phyloP scores from a whole-genome alignment of 2,888 invertebrate genomes.

The Harpalus rufipes region DNA sequence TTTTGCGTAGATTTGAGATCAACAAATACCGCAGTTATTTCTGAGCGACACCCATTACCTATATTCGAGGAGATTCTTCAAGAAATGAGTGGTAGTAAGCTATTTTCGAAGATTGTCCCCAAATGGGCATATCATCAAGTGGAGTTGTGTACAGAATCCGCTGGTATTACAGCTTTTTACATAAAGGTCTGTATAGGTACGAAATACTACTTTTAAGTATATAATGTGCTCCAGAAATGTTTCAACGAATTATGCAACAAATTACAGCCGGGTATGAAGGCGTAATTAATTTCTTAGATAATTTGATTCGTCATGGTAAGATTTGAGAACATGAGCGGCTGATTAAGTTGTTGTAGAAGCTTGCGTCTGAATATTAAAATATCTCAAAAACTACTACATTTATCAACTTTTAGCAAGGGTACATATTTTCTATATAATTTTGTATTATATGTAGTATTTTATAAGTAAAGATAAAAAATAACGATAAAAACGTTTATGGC shows the following conservation, averaged over 20 bases:
- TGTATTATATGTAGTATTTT: no score
- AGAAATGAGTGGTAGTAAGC: slow-evolving; percentile 2
- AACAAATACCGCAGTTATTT: slow-evolving; percentile 17
- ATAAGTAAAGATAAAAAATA: no score
- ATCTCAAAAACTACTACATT: no score
- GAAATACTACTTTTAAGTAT: slow-evolving; percentile 71
- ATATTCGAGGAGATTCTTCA: background rate
- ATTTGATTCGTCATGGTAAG: slow-evolving; percentile 72
- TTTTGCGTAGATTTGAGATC: slow-evolving; percentile 17
- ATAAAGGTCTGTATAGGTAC: slow-evolving; percentile 72
- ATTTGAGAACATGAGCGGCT: slow-evolving; percentile 71
- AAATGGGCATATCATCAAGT: slow-evolving; percentile 73
- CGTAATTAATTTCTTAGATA: slow-evolving; percentile 73
- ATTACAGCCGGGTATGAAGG: slow-evolving; percentile 73
- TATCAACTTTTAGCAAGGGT: no score
- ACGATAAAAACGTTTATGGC: no score
- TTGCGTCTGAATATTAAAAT: no score
- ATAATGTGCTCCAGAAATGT: slow-evolving; percentile 75
- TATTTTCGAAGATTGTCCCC: slow-evolving; percentile 70
- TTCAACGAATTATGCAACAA: slow-evolving; percentile 73
- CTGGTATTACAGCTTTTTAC: slow-evolving; percentile 72
- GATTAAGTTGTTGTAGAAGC: slow-evolving; percentile 68
- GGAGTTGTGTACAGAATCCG: slow-evolving; percentile 70
- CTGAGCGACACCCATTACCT: slow-evolving; percentile 4
- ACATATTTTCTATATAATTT: no score